Percentiles rank a stretch among this genome's conserved stretches.
Evolutionary conservation across 2,797 vertebrate genomes (phyloP).

Genomic region (Acipenser ruthenus): DNA sequence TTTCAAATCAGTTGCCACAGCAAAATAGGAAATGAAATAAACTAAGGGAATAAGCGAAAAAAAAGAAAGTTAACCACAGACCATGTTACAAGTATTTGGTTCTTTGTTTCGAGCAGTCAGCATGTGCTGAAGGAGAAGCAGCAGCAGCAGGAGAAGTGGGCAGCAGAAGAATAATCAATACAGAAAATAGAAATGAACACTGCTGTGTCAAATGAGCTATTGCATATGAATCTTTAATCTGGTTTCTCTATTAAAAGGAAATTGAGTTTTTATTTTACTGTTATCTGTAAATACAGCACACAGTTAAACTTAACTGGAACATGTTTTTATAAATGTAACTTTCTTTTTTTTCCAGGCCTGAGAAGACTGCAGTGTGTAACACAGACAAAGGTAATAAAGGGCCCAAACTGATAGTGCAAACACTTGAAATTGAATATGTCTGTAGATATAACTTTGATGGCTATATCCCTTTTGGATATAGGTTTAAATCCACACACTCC

Average conservation of each 20-base stretch:
- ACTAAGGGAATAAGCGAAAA: not conserved
- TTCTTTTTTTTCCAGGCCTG: conserved; percentile 24
- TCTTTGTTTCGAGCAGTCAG: conserved; percentile 20
- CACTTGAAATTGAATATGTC: too few species aligned
- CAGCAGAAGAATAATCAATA: conserved; percentile 45
- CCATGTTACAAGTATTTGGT: conserved; percentile 37
- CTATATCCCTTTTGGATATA: too few species aligned
- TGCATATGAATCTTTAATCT: not conserved
- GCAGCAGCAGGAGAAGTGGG: conserved; percentile 35
- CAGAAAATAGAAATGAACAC: not conserved
- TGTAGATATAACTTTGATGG: too few species aligned
- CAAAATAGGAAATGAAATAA: too few species aligned
- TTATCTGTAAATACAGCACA: too few species aligned
- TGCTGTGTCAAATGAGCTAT: not conserved
- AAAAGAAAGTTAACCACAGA: conserved; percentile 33
- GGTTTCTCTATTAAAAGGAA: not conserved
- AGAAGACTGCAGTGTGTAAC: conserved; percentile 25
- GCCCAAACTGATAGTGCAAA: too few species aligned
- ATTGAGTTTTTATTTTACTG: not conserved
- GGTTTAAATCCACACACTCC: too few species aligned
- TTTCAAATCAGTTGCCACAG: too few species aligned
- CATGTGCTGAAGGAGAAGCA: conserved; percentile 48
- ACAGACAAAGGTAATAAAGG: conserved; percentile 31
- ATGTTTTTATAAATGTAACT: conserved; percentile 1
- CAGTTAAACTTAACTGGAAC: not conserved